Evolutionary conservation across 2,888 invertebrate species (phyloP).

Genomic region (Drosophila bunnanda): DNA sequence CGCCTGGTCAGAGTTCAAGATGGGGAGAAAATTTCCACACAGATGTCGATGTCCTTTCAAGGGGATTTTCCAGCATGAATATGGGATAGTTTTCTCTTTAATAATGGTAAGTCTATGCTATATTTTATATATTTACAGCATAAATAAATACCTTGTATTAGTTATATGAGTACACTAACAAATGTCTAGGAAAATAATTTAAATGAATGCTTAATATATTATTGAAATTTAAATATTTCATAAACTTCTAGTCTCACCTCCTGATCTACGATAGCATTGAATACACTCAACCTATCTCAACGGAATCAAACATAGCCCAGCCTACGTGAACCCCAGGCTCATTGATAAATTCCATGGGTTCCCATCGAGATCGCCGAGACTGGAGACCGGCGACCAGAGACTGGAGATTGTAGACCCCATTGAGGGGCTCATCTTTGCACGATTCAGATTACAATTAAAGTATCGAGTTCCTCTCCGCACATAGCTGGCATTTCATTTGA

Average conservation of each 20-base stretch:
- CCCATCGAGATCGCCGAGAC: conserved; percentile 9
- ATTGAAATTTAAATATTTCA: background rate
- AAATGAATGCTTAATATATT: background rate
- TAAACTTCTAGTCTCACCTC: background rate
- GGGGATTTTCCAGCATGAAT: background rate
- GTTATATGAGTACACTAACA: background rate
- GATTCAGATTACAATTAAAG: conserved; percentile 57
- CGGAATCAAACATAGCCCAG: conserved; percentile 21
- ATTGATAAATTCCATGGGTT: conserved; percentile 33
- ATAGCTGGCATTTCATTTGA: conserved; percentile 74
- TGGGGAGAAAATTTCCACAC: conserved; percentile 42
- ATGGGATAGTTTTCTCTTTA: background rate
- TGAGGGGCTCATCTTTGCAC: conserved; percentile 38
- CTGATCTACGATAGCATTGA: conserved; percentile 12
- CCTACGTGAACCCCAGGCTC: conserved; percentile 10
- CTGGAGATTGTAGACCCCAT: conserved; percentile 1
- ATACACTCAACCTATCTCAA: conserved; percentile 36
- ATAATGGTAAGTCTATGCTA: background rate
- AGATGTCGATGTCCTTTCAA: conserved; percentile 28
- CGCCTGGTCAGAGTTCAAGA: conserved; percentile 49
- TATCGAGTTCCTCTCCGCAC: conserved; percentile 61
- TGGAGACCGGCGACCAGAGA: too few species aligned
- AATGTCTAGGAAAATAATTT: too few species aligned
- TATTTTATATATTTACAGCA: too few species aligned
- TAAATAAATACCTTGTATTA: background rate